These are phyloP conservation scores for Diadophis punctatus DNA, from an alignment of 2,113 vertebrate genomes.

Conservation along the genomic window DNA sequence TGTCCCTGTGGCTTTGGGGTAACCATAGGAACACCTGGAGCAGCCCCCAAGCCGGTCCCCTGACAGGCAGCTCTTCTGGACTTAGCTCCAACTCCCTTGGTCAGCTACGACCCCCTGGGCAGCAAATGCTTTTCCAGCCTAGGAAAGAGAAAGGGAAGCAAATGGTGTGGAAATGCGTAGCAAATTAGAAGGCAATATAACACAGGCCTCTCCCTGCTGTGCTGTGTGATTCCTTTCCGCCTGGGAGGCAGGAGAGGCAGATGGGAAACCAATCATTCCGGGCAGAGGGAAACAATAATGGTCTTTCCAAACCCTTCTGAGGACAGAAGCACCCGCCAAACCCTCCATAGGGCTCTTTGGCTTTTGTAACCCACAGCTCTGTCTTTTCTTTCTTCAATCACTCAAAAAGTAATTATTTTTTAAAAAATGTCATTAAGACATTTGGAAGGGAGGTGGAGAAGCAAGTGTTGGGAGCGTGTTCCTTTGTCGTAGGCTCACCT, in stretches of 20 bases:
- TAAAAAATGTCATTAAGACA: not conserved
- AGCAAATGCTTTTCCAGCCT: constrained; percentile 41
- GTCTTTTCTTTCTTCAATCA: not conserved
- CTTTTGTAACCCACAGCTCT: not conserved
- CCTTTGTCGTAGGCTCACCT: not conserved
- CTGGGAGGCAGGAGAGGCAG: not conserved
- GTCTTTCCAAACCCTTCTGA: not conserved
- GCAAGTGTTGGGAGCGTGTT: not conserved
- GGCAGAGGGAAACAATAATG: not conserved
- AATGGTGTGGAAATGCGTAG: constrained; percentile 66
- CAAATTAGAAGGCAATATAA: constrained; percentile 60
- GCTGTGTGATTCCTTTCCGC: constrained; percentile 30
- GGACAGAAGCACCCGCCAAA: not conserved
- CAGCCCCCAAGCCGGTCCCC: not conserved
- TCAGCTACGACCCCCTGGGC: constrained; percentile 47
- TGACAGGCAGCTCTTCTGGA: constrained; percentile 18
- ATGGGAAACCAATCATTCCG: constrained; percentile 44
- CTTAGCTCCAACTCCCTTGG: constrained; percentile 1
- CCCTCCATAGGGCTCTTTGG: not conserved
- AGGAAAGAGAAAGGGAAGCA: constrained; percentile 60
- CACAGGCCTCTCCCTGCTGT: constrained; percentile 38
- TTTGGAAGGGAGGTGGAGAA: not conserved
- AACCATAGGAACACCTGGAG: constrained; percentile 27
- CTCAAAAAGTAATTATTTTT: not conserved
- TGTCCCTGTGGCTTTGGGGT: not conserved